A percentile compares a stretch with the other conserved stretches of the same genome.
Evolutionary conservation across 2,113 vertebrate genomes (phyloP).

Genomic region (Rostratula benghalensis): DNA sequence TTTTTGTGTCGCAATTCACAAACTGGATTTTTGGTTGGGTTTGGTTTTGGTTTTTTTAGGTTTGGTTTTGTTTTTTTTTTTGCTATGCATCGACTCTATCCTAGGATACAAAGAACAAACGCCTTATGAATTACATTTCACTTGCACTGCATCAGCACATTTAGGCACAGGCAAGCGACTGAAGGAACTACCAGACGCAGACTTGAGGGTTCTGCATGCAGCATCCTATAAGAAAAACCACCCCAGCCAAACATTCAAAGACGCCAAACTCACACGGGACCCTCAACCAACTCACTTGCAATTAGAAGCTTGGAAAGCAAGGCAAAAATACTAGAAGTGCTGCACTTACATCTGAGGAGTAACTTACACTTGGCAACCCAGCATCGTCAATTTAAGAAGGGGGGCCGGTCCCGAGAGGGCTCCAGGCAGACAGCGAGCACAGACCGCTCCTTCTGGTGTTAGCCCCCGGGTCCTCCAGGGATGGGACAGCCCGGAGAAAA

Average conservation of each 20-base stretch:
- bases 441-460: fast-evolving
- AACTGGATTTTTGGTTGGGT: not conserved
- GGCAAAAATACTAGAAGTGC: not conserved
- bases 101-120: not conserved
- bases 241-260: not conserved
- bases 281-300: not conserved
- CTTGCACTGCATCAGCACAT: not conserved
- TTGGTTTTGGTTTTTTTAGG: not conserved
- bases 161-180: not conserved
- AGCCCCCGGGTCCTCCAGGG: too few species aligned
- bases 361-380: not conserved
- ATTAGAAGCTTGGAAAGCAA: not conserved
- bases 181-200: not conserved
- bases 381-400: too few species aligned
- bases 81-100: not conserved
- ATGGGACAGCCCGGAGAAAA: not conserved
- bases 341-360: not conserved
- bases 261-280: not conserved
- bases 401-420: not conserved
- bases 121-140: not conserved
- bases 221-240: not conserved
- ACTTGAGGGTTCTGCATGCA: not conserved
- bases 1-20: not conserved
- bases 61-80: not conserved
- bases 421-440: not conserved